Evolutionary conservation across 2,113 vertebrate species (phyloP).

Genomic region (Periophthalmodon schlosseri): DNA sequence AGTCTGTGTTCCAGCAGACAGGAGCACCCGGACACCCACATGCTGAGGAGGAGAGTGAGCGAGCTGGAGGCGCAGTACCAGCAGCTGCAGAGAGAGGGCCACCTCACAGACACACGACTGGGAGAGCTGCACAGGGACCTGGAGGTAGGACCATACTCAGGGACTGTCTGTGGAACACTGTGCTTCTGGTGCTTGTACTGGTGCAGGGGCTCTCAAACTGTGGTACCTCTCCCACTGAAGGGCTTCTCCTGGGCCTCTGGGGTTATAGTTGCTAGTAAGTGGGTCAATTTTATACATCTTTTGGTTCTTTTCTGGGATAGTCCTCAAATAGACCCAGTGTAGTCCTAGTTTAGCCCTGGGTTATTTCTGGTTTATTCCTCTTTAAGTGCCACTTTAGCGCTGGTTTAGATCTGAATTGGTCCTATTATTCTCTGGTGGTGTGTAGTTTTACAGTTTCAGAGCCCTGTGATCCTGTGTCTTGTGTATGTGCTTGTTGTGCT

Average conservation of each 20-base stretch:
- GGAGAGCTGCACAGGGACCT: slow-evolving; percentile 81
- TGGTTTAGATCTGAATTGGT: too few species aligned
- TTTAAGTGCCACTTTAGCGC: too few species aligned
- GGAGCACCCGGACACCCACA: slow-evolving; percentile 81
- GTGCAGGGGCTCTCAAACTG: background rate
- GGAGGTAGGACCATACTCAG: slow-evolving; percentile 70
- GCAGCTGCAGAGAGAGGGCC: slow-evolving; percentile 82
- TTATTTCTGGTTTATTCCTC: background rate
- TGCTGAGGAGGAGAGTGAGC: slow-evolving; percentile 83
- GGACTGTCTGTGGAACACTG: background rate
- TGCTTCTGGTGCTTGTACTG: background rate
- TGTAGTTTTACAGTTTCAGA: slow-evolving; percentile 3
- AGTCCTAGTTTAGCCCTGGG: background rate
- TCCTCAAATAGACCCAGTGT: too few species aligned
- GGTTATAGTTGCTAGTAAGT: background rate
- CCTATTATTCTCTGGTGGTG: slow-evolving; percentile 52
- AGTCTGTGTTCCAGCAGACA: slow-evolving; percentile 74
- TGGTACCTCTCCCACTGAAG: background rate
- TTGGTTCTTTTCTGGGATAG: too few species aligned
- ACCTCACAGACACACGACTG: slow-evolving; percentile 79
- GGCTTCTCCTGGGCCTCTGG: background rate
- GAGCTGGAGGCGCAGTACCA: slow-evolving; percentile 84
- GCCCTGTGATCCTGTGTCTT: background rate
- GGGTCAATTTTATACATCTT: too few species aligned
- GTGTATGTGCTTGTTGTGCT: slow-evolving; percentile 29